Base-by-base conservation (phyloP, 2,113 vertebrate genomes). In the Cariama cristata region DNA sequence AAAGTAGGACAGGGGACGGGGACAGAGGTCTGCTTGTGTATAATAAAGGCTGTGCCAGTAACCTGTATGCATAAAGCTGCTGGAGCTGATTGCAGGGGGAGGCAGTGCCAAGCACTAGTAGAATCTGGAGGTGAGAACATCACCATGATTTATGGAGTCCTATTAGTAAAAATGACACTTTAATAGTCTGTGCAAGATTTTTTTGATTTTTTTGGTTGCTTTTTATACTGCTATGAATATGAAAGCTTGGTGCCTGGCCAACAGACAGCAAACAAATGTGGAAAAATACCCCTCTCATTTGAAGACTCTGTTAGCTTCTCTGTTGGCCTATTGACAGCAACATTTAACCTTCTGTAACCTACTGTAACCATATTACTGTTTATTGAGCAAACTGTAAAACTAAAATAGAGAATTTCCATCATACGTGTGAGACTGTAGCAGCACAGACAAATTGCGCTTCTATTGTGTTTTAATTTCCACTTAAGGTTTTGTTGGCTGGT, bases 141-240 rank as follows among this genome's bases (percentile, higher is more conserved):
- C 49, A 7, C 79, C 22, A 13, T 74, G 86, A 96, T 97, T 96
- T 95, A 95, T 95, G 83, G 72, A 81, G 82, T 52, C 30, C 68
- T 88, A 1, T 73, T 74, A 47, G 90, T 92, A 60, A 49, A 88
- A 94, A 91, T 22, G 94, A 44, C 91, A 87, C 49, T 92, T 90
- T 81, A 92, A 95, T 92, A 84, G 79, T 52, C 64, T 92, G 74
- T 74, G 76, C 91, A 89, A 64, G 50, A 22, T 3, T 44, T 69
- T 47, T 47, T 30, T 68, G 44, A 38, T 56, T 74, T 62, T 55
- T 90, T 73, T 73, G 7, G 23, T 90, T 74, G 77, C 44, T 93
- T 92, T 84, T 95, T 93, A 76, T 79, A 56, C 53, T 75, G 32
- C 80, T 91, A 7, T 85, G 83, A 87, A 74, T 95, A 87, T 75